Conservation (phyloP, 2,888 invertebrate genomes). For the Germaria angustata region DNA sequence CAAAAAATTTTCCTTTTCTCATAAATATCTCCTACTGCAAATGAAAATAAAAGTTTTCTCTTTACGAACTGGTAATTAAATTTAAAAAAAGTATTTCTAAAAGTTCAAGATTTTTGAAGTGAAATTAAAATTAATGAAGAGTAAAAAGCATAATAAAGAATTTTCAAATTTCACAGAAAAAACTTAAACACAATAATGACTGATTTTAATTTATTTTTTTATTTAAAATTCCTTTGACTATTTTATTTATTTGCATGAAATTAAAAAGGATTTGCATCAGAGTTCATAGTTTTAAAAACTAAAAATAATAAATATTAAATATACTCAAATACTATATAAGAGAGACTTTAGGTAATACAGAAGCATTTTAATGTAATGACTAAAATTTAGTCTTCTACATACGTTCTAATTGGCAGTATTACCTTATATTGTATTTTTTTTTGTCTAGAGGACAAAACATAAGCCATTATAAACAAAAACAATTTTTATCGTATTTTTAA, state of each 20-base stretch:
- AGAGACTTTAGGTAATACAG: no score
- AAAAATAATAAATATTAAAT: no score
- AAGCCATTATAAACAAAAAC: no score
- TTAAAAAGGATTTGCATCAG: neutral
- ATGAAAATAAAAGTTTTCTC: conserved; percentile 1
- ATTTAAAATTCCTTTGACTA: neutral
- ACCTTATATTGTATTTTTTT: no score
- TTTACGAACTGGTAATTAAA: conserved; percentile 41
- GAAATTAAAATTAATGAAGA: conserved; percentile 26
- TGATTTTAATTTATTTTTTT: neutral
- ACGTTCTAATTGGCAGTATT: no score
- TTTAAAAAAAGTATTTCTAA: neutral
- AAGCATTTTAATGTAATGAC: no score
- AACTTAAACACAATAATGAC: neutral
- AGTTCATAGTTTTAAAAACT: no score
- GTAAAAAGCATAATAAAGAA: neutral
- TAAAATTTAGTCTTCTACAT: no score
- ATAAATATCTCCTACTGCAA: neutral
- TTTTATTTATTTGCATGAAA: neutral
- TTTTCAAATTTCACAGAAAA: neutral
- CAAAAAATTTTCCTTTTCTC: neutral
- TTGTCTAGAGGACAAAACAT: no score
- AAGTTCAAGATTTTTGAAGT: neutral
- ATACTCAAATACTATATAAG: no score
- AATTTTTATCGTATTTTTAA: no score